Percentiles rank a stretch among this genome's conserved stretches.
Evolutionary conservation across 1,140 invertebrate genomes (phyloP).

Genomic region (Elysia chlorotica): DNA sequence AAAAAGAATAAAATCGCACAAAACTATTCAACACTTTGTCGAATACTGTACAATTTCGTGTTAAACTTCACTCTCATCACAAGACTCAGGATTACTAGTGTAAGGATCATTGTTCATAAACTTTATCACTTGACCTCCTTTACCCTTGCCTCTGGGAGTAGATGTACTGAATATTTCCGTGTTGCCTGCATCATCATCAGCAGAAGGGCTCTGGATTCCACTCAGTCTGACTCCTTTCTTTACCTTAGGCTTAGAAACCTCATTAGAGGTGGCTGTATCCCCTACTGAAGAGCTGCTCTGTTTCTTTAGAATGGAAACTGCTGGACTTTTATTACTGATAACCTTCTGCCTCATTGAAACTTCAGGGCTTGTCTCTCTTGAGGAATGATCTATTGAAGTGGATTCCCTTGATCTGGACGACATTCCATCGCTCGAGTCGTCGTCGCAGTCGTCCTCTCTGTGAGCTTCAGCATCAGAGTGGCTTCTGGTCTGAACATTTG

Average conservation of each 20-base stretch:
- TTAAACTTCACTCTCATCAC: conserved; percentile 1
- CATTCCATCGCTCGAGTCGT: neutral
- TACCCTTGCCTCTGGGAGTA: neutral
- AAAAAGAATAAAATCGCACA: no score
- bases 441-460: neutral
- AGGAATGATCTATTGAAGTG: conserved; percentile 1
- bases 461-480: conserved; percentile 6
- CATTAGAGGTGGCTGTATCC: neutral
- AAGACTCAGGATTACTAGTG: conserved; percentile 6
- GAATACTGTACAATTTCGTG: neutral
- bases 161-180: neutral
- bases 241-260: neutral
- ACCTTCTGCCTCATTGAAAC: neutral
- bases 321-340: neutral
- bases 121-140: neutral
- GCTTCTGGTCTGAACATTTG: neutral
- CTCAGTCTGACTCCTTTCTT: neutral
- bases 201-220: neutral
- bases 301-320: neutral
- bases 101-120: conserved; percentile 15
- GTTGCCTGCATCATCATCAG: neutral
- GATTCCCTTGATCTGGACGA: neutral
- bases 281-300: neutral
- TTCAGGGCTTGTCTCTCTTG: conserved; percentile 1
- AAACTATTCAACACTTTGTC: no score